Evolutionary conservation across 2,888 invertebrate species (phyloP).

Genomic region (Cartodere bifasciata): DNA sequence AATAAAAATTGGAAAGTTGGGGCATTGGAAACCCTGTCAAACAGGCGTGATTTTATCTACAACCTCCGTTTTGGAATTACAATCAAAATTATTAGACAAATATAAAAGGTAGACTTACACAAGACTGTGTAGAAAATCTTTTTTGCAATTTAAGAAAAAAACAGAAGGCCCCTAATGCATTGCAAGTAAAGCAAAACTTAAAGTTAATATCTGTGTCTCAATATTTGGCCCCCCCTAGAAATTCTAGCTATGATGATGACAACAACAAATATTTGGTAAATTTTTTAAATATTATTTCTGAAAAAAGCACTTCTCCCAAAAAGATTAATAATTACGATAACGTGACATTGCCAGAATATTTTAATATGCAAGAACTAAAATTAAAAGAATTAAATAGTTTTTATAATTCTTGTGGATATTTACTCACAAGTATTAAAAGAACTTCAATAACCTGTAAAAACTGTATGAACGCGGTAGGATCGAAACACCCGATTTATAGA

Average conservation of each 20-base stretch:
- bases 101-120: too few relatives aligned
- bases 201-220: too few relatives aligned
- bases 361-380: slow-evolving; percentile 10
- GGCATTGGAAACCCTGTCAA: slow-evolving; percentile 17
- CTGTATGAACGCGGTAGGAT: slow-evolving; percentile 9
- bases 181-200: too few relatives aligned
- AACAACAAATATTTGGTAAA: slow-evolving; percentile 13
- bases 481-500: slow-evolving; percentile 8
- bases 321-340: too few relatives aligned
- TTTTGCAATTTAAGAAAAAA: too few relatives aligned
- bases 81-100: too few relatives aligned
- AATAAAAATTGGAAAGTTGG: slow-evolving; percentile 9
- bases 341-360: slow-evolving; percentile 3
- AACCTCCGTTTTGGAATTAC: too few relatives aligned
- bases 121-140: too few relatives aligned
- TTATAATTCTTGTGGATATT: slow-evolving; percentile 14
- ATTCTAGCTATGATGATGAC: too few relatives aligned
- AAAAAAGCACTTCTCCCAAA: slow-evolving; percentile 1
- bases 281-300: slow-evolving; percentile 12
- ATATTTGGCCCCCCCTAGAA: slow-evolving; percentile 6
- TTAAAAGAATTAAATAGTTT: slow-evolving; percentile 15
- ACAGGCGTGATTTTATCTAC: too few relatives aligned
- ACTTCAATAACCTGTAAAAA: slow-evolving; percentile 10
- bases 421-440: slow-evolving; percentile 7
- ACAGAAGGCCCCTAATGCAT: too few relatives aligned